phyloP scores from a whole-genome alignment of 2,113 vertebrate species.

The Corapipo altera region DNA sequence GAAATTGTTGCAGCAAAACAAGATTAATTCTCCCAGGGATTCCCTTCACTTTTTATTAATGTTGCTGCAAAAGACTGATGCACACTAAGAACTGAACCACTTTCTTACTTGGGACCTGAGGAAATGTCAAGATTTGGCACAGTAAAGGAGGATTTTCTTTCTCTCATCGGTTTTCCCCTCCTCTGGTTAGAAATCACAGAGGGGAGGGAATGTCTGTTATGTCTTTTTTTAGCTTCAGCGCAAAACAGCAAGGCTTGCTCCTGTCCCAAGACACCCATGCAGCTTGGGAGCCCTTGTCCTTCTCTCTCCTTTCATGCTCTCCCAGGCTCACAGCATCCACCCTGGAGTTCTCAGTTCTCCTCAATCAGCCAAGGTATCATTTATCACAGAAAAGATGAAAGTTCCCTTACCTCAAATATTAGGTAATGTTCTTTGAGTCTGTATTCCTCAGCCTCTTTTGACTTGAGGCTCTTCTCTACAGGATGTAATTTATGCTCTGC shows the following conservation, averaged over 20 bases:
- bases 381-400: constrained; percentile 34
- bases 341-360: neutral
- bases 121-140: neutral
- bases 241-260: neutral
- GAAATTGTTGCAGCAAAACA: neutral
- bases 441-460: constrained; percentile 91
- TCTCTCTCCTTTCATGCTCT: neutral
- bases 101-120: neutral
- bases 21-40: neutral
- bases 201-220: neutral
- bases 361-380: neutral
- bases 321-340: neutral
- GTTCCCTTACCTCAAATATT: constrained; percentile 87
- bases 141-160: neutral
- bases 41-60: neutral
- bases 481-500: constrained; percentile 88
- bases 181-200: neutral
- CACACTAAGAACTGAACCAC: neutral
- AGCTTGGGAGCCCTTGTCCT: neutral
- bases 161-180: neutral
- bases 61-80: neutral
- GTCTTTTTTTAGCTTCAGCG: neutral
- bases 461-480: constrained; percentile 85
- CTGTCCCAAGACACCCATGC: neutral
- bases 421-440: constrained; percentile 97